These are phyloP conservation scores for Chydorus sphaericus DNA, from an alignment of 2,888 invertebrate genomes.

Conservation along the genomic window DNA sequence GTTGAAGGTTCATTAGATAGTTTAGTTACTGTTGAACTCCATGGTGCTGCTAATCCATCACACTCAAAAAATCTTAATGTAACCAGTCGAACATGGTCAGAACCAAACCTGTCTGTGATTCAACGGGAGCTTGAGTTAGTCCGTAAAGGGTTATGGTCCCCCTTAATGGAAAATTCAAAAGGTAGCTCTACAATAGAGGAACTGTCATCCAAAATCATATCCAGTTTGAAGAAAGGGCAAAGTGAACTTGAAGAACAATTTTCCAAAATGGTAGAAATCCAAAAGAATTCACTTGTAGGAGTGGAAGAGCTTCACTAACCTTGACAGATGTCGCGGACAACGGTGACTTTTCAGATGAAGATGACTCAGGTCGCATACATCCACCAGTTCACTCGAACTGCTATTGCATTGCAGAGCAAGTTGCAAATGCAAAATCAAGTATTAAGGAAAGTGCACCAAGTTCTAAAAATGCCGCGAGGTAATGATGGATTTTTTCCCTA, in stretches of 20 bases:
- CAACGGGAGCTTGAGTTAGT: conserved; percentile 12
- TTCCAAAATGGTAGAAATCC: conserved; percentile 1
- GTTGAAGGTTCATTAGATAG: conserved; percentile 2
- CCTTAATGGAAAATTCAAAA: neutral
- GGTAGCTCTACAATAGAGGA: neutral
- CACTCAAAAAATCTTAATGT: neutral
- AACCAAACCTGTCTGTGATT: conserved; percentile 12
- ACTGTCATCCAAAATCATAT: neutral
- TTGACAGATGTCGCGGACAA: too few species aligned
- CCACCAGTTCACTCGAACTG: neutral
- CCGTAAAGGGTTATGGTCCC: conserved; percentile 7
- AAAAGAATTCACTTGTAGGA: neutral
- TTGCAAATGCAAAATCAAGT: neutral
- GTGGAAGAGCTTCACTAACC: neutral
- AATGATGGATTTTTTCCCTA: neutral
- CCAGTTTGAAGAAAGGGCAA: neutral
- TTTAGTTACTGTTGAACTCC: neutral
- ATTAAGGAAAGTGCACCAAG: neutral
- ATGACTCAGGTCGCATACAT: neutral
- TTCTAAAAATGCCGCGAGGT: neutral
- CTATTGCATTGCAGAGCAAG: neutral
- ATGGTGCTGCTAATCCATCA: neutral
- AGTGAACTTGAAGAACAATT: conserved; percentile 7
- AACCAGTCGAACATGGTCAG: conserved; percentile 9
- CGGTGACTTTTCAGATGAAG: neutral